Evolutionary conservation across 1,140 invertebrate species (phyloP), one percentile per base, ranked within the genome.

Genomic region (Matsumurasca onukii): DNA sequence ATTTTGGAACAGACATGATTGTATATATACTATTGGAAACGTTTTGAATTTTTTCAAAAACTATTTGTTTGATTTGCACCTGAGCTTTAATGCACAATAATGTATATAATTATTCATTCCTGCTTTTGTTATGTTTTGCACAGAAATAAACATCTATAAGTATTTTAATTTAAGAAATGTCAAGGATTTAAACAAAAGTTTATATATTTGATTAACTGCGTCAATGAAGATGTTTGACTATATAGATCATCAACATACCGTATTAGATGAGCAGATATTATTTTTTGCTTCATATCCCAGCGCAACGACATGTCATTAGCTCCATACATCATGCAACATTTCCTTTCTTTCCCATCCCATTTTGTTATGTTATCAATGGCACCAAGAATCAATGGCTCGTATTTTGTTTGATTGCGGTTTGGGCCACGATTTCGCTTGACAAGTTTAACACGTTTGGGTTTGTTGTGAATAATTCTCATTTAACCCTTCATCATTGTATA

Each of bases 371-470:
- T n/a, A 39, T 49, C 29, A 25, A 66, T 71, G 69, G 68, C 74
- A 75, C 76, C 76, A 78, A 80, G 81, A 81, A 81, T 81, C 81
- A 81, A 82, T 82, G 81, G 80, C 81, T 82, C 80, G 49, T 22
- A 22, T 51, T 20, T 17, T 51, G 49, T 51, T 20, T 20, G 24
- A 22, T 12, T 22, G n/a, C n/a, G 49, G n/a, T 17, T 22, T 9
- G 49, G n/a, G 49, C 49, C 49, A 9, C 49, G 24, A 22, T 51
- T 17, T 20, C 24, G 49, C 49, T 51, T 51, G 49, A 20, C n/a
- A 51, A 22, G n/a, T 51, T 22, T 51, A 51, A 51, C 49, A 51
- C 49, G 49, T 20, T 9, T 51, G 49, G 49, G 49, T 51, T 51
- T 51, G 49, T 51, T 51, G n/a, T 51, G 49, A 51, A 51, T 3